Evolutionary conservation across 2,888 invertebrate genomes (phyloP).

Genomic region (Meiosimyza decipiens): DNA sequence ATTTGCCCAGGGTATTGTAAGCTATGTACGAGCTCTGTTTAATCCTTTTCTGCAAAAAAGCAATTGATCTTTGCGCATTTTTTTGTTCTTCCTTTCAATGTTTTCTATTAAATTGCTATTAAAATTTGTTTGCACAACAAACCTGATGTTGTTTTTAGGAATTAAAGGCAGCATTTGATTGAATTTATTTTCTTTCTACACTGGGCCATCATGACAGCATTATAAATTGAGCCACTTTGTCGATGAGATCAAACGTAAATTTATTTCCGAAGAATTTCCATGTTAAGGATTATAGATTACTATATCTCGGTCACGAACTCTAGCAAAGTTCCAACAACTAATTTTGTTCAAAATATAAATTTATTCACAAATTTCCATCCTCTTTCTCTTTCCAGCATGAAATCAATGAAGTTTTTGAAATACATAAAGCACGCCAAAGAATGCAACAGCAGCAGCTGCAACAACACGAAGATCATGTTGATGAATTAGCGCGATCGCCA

Average conservation of each 20-base stretch:
- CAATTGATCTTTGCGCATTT: slow-evolving; percentile 34
- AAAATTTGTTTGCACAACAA: background rate
- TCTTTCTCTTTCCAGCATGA: slow-evolving; percentile 60
- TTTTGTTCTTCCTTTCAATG: too few species aligned
- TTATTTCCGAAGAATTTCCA: too few species aligned
- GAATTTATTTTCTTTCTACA: background rate
- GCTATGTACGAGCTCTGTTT: background rate
- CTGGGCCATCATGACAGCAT: slow-evolving; percentile 30
- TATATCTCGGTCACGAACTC: too few species aligned
- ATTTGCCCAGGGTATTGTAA: slow-evolving; percentile 50
- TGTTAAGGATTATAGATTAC: too few species aligned
- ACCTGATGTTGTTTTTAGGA: background rate
- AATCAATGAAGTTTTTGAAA: slow-evolving; percentile 67
- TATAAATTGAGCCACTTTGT: slow-evolving; percentile 43
- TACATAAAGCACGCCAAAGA: slow-evolving; percentile 59
- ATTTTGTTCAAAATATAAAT: background rate
- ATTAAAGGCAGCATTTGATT: background rate
- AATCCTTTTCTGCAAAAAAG: background rate
- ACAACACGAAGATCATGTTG: slow-evolving; percentile 44
- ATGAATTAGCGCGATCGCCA: slow-evolving; percentile 63
- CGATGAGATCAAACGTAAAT: background rate
- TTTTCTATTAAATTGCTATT: slow-evolving; percentile 7
- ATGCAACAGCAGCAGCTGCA: slow-evolving; percentile 48
- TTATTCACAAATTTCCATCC: slow-evolving; percentile 27
- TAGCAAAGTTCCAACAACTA: background rate